Percentiles rank a stretch among this genome's conserved stretches.
phyloP scores from a whole-genome alignment of 2,797 vertebrate species.

The Podarcis lilfordi region DNA sequence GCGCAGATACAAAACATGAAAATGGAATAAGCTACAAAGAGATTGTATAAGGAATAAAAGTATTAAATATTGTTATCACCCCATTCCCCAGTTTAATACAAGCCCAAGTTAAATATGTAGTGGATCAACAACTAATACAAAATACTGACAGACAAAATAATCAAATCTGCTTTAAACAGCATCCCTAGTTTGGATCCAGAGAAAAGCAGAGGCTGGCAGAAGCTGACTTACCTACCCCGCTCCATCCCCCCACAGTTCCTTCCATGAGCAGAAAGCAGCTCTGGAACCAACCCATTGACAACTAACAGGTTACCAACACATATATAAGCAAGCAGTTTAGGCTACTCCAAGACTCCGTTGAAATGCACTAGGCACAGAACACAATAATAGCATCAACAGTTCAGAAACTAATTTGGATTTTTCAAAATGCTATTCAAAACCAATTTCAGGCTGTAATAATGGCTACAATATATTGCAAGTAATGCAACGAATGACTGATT shows the following conservation, averaged over 20 bases:
- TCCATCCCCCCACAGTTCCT: too few species aligned
- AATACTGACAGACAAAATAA: background rate
- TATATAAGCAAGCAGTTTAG: constrained; percentile 4
- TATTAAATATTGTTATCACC: background rate
- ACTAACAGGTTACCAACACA: background rate
- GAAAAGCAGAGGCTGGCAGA: too few species aligned
- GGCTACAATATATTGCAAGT: background rate
- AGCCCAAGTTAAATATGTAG: background rate
- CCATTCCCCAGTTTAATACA: background rate
- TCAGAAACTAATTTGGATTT: background rate
- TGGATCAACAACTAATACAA: background rate
- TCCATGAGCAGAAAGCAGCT: background rate
- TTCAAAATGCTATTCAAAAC: background rate
- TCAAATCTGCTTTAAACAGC: background rate
- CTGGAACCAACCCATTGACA: background rate
- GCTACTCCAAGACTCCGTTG: background rate
- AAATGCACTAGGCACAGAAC: background rate
- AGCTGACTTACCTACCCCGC: too few species aligned
- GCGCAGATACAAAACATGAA: too few species aligned
- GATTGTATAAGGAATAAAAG: background rate
- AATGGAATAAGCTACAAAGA: too few species aligned
- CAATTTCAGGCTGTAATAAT: background rate
- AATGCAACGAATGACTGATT: constrained; percentile 5
- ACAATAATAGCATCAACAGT: background rate
- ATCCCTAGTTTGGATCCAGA: background rate